Conservation (phyloP, 2,797 vertebrate genomes). For the Oreonectes daqikongensis region DNA sequence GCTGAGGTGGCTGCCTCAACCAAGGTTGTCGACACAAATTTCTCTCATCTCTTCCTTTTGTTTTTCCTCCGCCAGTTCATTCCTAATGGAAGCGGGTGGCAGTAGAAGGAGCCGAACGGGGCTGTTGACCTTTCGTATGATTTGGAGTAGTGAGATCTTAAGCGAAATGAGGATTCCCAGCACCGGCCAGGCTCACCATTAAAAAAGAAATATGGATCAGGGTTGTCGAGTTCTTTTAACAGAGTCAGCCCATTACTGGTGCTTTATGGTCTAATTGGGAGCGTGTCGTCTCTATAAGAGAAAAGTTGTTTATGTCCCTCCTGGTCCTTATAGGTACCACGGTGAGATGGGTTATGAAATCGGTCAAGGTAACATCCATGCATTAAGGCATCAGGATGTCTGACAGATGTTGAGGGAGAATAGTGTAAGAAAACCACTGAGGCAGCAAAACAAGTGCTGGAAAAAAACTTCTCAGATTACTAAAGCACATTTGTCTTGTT, state of each 20-base stretch:
- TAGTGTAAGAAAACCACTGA: conserved; percentile 60
- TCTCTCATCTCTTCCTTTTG: conserved; percentile 43
- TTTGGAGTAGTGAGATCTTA: conserved; percentile 56
- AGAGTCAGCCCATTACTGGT: conserved; percentile 47
- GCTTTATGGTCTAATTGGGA: conserved; percentile 57
- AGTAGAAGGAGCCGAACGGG: conserved; percentile 52
- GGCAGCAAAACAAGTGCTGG: conserved; percentile 55
- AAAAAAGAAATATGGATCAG: conserved; percentile 47
- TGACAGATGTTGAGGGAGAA: conserved; percentile 58
- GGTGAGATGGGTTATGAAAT: conserved; percentile 20
- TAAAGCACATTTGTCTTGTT: conserved; percentile 62
- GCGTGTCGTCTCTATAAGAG: conserved; percentile 44
- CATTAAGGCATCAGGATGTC: conserved; percentile 57
- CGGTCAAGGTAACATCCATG: conserved; percentile 46
- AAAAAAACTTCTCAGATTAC: conserved; percentile 51
- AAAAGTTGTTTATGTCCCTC: conserved; percentile 45
- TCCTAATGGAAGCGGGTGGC: conserved; percentile 51
- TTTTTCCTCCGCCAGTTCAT: conserved; percentile 35
- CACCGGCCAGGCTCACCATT: conserved; percentile 49
- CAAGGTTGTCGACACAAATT: conserved; percentile 75
- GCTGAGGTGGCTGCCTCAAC: conserved; percentile 76
- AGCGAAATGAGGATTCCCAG: conserved; percentile 55
- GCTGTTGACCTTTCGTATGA: conserved; percentile 60
- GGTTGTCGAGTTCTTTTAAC: conserved; percentile 45
- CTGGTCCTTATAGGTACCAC: conserved; percentile 20